phyloP scores from a whole-genome alignment of 2,113 vertebrate species.

The Odontophorus gujanensis region DNA sequence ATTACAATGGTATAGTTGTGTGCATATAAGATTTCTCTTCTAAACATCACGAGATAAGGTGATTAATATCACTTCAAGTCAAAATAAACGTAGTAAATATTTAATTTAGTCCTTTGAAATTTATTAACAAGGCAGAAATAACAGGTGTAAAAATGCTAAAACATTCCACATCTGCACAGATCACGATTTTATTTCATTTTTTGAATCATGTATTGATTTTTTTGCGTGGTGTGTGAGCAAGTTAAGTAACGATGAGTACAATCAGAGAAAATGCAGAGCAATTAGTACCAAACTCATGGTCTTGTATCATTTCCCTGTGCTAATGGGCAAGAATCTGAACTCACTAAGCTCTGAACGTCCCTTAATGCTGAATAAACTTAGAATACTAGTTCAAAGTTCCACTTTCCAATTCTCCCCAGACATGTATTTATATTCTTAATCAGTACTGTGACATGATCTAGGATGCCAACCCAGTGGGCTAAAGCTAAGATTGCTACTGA shows the following conservation, averaged over 20 bases:
- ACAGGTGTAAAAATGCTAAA: not conserved
- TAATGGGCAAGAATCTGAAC: not conserved
- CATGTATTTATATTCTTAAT: not conserved
- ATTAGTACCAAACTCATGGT: not conserved
- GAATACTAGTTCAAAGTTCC: not conserved
- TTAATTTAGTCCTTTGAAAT: not conserved
- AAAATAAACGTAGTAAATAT: slow-evolving; percentile 24
- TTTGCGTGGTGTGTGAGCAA: not conserved
- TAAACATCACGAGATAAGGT: not conserved
- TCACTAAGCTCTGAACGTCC: not conserved
- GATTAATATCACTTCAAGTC: slow-evolving; percentile 3
- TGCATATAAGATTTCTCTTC: not conserved
- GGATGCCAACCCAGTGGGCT: not conserved
- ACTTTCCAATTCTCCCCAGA: not conserved
- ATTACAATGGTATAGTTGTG: not conserved
- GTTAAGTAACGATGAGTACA: not conserved
- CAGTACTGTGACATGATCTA: not conserved
- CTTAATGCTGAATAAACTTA: not conserved
- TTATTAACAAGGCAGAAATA: not conserved
- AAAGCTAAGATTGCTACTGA: not conserved
- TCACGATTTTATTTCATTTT: not conserved
- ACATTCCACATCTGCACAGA: not conserved
- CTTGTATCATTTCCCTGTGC: not conserved
- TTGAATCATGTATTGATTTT: not conserved
- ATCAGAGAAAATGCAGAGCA: not conserved